These are phyloP conservation scores for Glossophaga mutica DNA, from an alignment of 2,797 vertebrate species.

Conservation along the genomic window DNA sequence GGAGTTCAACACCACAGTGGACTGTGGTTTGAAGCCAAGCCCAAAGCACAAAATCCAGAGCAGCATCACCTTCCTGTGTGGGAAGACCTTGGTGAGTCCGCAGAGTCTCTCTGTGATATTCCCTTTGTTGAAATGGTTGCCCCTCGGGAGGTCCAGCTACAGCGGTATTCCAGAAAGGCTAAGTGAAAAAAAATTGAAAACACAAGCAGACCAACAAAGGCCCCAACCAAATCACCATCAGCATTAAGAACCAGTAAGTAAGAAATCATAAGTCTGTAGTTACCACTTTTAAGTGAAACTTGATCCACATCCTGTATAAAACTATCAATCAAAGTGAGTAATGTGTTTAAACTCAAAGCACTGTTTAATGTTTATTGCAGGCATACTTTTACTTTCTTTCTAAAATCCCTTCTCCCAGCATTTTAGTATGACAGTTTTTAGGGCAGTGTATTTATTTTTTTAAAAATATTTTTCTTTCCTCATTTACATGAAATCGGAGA, in stretches of 20 bases:
- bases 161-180: neutral
- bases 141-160: neutral
- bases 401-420: neutral
- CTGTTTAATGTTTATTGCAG: neutral
- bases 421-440: conserved; percentile 23
- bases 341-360: neutral
- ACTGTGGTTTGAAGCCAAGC: conserved; percentile 76
- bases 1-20: conserved; percentile 82
- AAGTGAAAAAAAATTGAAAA: neutral
- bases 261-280: neutral
- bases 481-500: neutral
- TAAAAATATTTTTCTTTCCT: neutral
- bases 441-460: neutral
- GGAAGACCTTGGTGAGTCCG: conserved; percentile 93
- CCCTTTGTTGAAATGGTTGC: neutral
- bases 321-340: neutral
- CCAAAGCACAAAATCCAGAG: conserved; percentile 83
- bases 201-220: neutral
- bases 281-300: neutral
- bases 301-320: neutral
- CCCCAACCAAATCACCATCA: neutral
- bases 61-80: conserved; percentile 94
- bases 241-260: neutral
- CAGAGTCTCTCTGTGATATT: rapidly evolving
- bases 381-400: neutral